Conservation (phyloP, 2,113 vertebrate species). For the Beaufortia kweichowensis region DNA sequence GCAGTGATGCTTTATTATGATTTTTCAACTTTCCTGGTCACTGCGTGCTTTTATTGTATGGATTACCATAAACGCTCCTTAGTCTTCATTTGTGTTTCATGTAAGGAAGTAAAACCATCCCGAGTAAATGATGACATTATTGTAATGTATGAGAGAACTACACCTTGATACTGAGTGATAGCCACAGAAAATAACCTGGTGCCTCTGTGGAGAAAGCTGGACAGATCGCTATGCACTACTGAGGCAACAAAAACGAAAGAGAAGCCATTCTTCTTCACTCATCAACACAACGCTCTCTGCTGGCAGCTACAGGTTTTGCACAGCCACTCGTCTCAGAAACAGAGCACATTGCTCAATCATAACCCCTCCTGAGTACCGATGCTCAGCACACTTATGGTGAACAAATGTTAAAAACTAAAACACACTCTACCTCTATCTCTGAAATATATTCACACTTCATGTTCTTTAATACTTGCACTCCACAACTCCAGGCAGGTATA, state of each 20-base stretch:
- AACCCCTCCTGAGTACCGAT: conserved; percentile 33
- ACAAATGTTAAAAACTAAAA: not conserved
- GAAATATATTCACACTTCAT: conserved; percentile 13
- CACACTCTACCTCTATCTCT: not conserved
- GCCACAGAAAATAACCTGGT: no score
- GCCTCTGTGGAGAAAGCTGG: not conserved
- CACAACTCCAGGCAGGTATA: not conserved
- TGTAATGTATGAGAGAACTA: not conserved
- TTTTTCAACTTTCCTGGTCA: no score
- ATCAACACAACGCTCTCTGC: conserved; percentile 29
- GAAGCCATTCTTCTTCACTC: not conserved
- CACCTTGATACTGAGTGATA: not conserved
- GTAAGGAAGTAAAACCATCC: not conserved
- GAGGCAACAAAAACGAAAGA: not conserved
- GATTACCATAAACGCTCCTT: no score
- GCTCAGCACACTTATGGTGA: not conserved
- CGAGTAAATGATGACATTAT: not conserved
- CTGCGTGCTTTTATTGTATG: no score
- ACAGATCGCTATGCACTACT: not conserved
- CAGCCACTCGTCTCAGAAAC: conserved; percentile 21
- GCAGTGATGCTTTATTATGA: no score
- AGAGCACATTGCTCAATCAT: conserved; percentile 7
- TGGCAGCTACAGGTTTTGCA: conserved; percentile 13
- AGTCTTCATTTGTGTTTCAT: not conserved
- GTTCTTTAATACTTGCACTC: not conserved